Base-by-base conservation (phyloP, 2,888 invertebrate species). In the Hemicrepidius hirtus region DNA sequence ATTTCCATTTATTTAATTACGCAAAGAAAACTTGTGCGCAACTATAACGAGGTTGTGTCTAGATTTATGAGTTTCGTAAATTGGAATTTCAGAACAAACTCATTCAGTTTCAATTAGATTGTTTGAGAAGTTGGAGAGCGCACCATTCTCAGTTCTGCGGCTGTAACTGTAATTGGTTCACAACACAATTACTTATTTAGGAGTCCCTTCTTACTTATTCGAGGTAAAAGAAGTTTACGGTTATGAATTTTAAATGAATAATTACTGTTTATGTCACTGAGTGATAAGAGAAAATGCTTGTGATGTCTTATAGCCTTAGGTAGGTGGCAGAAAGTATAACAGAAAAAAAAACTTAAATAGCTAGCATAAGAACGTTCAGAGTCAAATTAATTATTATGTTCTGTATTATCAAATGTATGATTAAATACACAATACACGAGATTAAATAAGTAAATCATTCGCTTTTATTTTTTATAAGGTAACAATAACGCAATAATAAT, bases 61-160 rank as follows among this genome's bases (percentile, higher is more conserved):
- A 76, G 78, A 80, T 80, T 80, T 80, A 79, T 78, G 80, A 78
- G 79, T 79, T 79, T 80, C 79, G 77, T 77, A 79, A 80, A 80
- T 80, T 79, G 78, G 79, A 79, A 79, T 79, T 79, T 79, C 78
- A 77, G 76, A 76, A 78, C 75, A 71, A 75, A 74, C 77, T 76
- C 78, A 77, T 78, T 79, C 77, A 77, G 78, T 79, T 79, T 77
- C 78, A 79, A 80, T 79, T 79, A 78, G 77, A 78, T 77, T 79
- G 78, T 79, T 79, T 77, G 74, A 74, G 76, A 77, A 78, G 74
- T 76, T 77, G 75, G 49, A 70, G 70, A 44, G 49, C 41, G 63
- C 18, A 59, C 65, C 65, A 60, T 49, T 71, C 50, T 40, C 64
- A 65, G 70, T 50, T 65, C 46, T 65, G 49, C 32, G 70, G 65